phyloP scores from a whole-genome alignment of 2,113 vertebrate species.

The Cyrtonyx montezumae region DNA sequence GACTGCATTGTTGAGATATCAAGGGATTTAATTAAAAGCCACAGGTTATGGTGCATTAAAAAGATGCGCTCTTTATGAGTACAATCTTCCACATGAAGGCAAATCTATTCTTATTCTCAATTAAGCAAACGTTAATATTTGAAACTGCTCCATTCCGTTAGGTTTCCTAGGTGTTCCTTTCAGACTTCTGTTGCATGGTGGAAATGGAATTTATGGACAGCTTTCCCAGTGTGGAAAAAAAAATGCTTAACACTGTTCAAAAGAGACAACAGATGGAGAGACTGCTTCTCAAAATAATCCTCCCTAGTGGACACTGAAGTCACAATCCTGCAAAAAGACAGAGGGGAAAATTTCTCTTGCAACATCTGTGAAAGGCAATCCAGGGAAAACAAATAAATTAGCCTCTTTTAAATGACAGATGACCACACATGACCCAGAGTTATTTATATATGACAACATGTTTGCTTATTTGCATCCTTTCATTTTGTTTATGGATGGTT shows the following conservation, averaged over 20 bases:
- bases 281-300: constrained; percentile 39
- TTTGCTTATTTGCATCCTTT: background rate
- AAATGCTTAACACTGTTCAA: constrained; percentile 19
- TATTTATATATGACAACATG: background rate
- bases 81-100: background rate
- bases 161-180: background rate
- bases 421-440: background rate
- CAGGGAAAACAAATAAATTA: constrained; percentile 33
- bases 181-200: background rate
- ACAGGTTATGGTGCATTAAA: background rate
- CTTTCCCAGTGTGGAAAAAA: background rate
- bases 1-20: accelerated
- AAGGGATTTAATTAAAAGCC: background rate
- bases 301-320: constrained; percentile 21
- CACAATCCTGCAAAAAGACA: background rate
- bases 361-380: constrained; percentile 29
- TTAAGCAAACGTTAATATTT: background rate
- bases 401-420: constrained; percentile 2
- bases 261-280: constrained; percentile 11
- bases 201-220: background rate
- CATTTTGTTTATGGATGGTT: background rate
- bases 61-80: background rate
- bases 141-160: background rate
- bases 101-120: background rate
- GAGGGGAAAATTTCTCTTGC: background rate